A percentile compares a stretch with the other conserved stretches of the same genome.
Conservation (phyloP, 2,888 invertebrate genomes). For the Hydrotaea cyrtoneurina region DNA sequence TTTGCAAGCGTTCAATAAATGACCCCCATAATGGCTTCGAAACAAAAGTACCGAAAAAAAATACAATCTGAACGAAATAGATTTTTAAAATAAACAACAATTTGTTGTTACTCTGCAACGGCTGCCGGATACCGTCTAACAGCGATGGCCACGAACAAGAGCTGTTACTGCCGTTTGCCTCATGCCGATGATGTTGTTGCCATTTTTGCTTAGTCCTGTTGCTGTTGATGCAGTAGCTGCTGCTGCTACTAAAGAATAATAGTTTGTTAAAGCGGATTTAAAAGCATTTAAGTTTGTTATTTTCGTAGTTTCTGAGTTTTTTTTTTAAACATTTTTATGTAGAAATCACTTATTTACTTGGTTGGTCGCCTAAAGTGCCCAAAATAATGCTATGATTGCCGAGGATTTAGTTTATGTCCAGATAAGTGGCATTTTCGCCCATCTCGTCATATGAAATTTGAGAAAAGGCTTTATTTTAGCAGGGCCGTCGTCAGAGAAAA, state of each 20-base stretch:
- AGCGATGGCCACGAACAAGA: no score
- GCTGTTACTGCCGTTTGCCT: no score
- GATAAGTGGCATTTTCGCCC: no score
- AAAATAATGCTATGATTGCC: neutral
- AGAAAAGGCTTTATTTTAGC: no score
- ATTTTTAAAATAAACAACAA: conserved; percentile 8
- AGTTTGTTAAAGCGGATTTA: conserved; percentile 62
- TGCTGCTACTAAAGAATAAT: conserved; percentile 50
- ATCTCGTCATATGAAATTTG: no score
- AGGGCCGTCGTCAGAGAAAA: no score
- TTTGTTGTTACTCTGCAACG: neutral
- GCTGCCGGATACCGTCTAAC: no score
- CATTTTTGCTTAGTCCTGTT: neutral
- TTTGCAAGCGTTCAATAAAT: conserved; percentile 15
- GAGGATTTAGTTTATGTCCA: no score
- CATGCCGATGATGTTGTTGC: neutral
- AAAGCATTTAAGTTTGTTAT: conserved; percentile 55
- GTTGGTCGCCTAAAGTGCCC: neutral
- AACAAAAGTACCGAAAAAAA: no score
- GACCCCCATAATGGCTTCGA: neutral
- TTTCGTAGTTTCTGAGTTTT: neutral
- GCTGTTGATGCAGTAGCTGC: neutral
- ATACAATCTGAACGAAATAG: conserved; percentile 4
- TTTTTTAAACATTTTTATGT: neutral
- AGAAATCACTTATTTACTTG: conserved; percentile 5